Evolutionary conservation across 2,113 vertebrate species (phyloP), one percentile per base, ranked within the genome.

Genomic region (Nansenia antarctica): DNA sequence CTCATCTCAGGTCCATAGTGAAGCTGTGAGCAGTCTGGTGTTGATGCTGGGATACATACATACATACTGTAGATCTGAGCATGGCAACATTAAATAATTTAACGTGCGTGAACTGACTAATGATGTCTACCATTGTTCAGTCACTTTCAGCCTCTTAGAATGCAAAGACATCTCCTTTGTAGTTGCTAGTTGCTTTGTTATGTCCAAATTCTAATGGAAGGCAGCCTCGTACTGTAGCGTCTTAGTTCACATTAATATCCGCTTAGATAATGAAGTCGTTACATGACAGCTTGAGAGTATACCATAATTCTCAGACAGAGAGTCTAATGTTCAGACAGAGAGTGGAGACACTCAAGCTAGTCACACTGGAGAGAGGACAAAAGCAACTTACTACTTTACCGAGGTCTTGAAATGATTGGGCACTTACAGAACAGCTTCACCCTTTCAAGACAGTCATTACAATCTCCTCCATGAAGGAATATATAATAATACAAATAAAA

Each of bases 121-220:
- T 67, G 60, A 64, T 20, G 74, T 35, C 66, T 75, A 62, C 30
- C 53, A 9, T 53, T 32, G 42, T 67, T 26, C 65, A 14, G 30
- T 37, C 60, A 27, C 39, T 39, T 29, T 11, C 62, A n/a, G n/a
- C 74, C 77, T 35, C 73, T 87, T 81, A 70, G 62, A 78, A 90
- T 87, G 86, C 82, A 79, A n/a, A 79, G 73, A 63, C 67, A 64
- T 75, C 78, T 85, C 69, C 67, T 79, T 85, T 85, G 80, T 83
- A 79, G 82, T 86, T 72, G 67, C 76, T 83, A 79, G 82, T 86
- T 72, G 67, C 76, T 84, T 88, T 74, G 86, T 89, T 84, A 84
- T 82, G 84, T 70, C 70, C 73, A 86, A 87, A 89, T 82, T 73
- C 84, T 89, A 76, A 71, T 80, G 82, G 81, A 86, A 75, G 74